Conservation (phyloP, 2,113 vertebrate species). For the Peucedramus taeniatus region DNA sequence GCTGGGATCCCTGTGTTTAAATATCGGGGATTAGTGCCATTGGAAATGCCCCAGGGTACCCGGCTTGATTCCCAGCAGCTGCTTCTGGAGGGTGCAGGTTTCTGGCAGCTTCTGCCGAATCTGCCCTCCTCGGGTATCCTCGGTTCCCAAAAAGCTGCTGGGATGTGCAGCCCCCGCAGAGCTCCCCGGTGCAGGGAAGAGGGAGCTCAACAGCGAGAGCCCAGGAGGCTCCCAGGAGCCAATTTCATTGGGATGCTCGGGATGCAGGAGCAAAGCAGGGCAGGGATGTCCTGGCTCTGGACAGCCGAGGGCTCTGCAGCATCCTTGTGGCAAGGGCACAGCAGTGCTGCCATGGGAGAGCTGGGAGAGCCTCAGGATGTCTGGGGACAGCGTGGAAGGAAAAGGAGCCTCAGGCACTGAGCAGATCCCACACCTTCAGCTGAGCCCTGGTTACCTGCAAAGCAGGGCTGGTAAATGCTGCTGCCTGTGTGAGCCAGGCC, state of each 20-base stretch:
- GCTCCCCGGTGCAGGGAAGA: neutral
- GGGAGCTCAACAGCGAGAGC: fast-evolving
- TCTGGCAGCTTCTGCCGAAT: neutral
- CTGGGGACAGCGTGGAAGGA: neutral
- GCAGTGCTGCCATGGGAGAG: fast-evolving
- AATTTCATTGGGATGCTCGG: neutral
- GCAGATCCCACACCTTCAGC: neutral
- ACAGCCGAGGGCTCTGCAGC: neutral
- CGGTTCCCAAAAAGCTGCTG: neutral
- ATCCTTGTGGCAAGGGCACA: neutral
- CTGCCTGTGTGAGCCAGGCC: neutral
- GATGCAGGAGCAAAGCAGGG: fast-evolving
- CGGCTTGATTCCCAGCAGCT: neutral
- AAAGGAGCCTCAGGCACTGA: neutral
- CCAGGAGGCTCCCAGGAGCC: neutral
- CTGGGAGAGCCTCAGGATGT: neutral
- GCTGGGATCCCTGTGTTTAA: neutral
- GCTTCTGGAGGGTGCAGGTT: fast-evolving
- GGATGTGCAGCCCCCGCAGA: fast-evolving
- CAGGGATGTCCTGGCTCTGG: neutral
- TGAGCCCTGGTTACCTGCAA: neutral
- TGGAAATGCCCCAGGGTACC: neutral
- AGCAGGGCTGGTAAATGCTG: neutral
- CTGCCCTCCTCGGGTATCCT: neutral
- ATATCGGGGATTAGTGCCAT: neutral